These are phyloP conservation scores for Siphamia tubifer DNA, from an alignment of 2,113 vertebrate genomes.

Conservation along the genomic window DNA sequence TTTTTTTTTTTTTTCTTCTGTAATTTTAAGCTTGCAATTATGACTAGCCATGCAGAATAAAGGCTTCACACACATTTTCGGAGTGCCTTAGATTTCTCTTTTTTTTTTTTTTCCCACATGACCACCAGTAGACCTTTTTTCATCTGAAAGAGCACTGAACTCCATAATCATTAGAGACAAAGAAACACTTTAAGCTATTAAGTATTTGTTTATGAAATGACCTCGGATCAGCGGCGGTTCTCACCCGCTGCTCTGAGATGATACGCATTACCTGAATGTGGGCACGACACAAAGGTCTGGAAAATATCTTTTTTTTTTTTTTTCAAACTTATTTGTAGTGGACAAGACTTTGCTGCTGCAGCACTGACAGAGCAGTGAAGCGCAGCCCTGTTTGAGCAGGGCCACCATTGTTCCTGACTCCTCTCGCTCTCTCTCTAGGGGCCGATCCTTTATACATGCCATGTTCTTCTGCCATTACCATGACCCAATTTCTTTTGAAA, in stretches of 20 bases:
- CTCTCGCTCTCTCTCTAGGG: slow-evolving; percentile 52
- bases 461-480: slow-evolving; percentile 64
- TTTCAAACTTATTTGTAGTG: background rate
- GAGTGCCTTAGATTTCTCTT: slow-evolving; percentile 28
- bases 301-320: too few relatives aligned
- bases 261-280: slow-evolving; percentile 20
- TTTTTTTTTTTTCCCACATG: slow-evolving; percentile 41
- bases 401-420: slow-evolving; percentile 57
- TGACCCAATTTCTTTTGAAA: slow-evolving; percentile 75
- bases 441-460: slow-evolving; percentile 62
- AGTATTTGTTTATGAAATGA: slow-evolving; percentile 38
- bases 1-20: background rate
- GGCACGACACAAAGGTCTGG: background rate
- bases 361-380: slow-evolving; percentile 52
- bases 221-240: background rate
- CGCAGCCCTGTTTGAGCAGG: slow-evolving; percentile 12
- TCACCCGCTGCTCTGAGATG: background rate
- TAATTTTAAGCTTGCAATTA: slow-evolving; percentile 58
- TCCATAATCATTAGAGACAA: slow-evolving; percentile 19
- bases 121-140: slow-evolving; percentile 21
- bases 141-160: background rate
- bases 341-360: slow-evolving; percentile 49
- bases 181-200: slow-evolving; percentile 18
- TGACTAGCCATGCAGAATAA: slow-evolving; percentile 64
- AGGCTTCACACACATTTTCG: slow-evolving; percentile 36